Conservation (phyloP, 1,140 invertebrate genomes). For the Meloidogyne chitwoodi region DNA sequence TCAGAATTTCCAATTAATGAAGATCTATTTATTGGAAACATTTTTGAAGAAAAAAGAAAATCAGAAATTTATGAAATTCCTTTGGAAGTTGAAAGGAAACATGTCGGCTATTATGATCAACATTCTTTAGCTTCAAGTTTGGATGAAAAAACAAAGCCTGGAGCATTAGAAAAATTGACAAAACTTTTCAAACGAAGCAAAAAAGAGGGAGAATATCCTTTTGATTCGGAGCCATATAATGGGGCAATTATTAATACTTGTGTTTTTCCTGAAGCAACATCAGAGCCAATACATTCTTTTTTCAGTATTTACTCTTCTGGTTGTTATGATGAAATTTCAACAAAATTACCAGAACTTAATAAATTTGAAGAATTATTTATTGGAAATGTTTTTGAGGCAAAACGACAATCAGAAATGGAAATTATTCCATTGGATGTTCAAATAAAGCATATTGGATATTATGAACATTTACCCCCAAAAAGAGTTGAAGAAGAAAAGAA, state of each 20-base stretch:
- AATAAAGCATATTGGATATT: not conserved
- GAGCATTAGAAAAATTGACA: not conserved
- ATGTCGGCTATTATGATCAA: not conserved
- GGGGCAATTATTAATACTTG: too few species aligned
- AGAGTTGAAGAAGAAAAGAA: not conserved
- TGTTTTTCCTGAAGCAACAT: too few species aligned
- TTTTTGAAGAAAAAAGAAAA: not conserved
- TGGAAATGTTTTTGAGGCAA: not conserved
- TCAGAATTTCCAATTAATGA: not conserved
- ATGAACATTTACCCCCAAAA: not conserved
- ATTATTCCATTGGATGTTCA: not conserved
- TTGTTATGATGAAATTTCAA: not conserved
- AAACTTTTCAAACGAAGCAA: not conserved
- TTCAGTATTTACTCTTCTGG: not conserved
- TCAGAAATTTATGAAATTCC: constrained; percentile 13
- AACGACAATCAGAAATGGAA: not conserved
- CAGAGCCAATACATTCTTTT: not conserved
- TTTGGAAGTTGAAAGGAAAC: not conserved
- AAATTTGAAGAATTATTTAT: not conserved
- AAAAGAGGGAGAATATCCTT: too few species aligned
- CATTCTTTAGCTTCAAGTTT: not conserved
- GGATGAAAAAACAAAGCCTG: not conserved
- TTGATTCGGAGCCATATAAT: too few species aligned
- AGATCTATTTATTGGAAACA: constrained; percentile 7
- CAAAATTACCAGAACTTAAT: not conserved